Evolutionary conservation across 2,888 invertebrate genomes (phyloP).

Genomic region (Diogma glabrata): DNA sequence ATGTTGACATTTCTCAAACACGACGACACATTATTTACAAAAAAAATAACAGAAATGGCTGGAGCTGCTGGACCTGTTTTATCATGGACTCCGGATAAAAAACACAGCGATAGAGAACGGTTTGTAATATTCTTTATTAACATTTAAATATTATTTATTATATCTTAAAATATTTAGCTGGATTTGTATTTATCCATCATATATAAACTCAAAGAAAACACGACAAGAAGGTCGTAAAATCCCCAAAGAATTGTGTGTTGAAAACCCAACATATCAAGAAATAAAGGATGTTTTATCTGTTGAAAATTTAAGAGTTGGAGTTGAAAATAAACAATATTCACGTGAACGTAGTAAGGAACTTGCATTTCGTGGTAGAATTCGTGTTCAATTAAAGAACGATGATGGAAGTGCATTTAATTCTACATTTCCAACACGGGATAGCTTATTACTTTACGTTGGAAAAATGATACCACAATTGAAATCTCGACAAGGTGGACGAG

Average conservation of each 20-base stretch:
- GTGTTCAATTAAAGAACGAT: conserved; percentile 86
- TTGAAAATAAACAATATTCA: conserved; percentile 87
- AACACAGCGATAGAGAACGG: conserved; percentile 70
- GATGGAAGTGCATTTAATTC: conserved; percentile 65
- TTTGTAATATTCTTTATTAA: conserved; percentile 23
- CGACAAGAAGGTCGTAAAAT: conserved; percentile 79
- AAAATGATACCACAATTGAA: conserved; percentile 87
- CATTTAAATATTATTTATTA: conserved; percentile 14
- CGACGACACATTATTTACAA: too few relatives aligned
- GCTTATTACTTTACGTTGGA: conserved; percentile 64
- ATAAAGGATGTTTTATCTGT: conserved; percentile 84
- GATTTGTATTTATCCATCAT: conserved; percentile 95
- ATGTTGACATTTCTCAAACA: too few relatives aligned
- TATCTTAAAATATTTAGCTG: conserved; percentile 48
- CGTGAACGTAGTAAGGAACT: conserved; percentile 87
- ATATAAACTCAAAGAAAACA: conserved; percentile 88
- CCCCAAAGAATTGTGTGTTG: conserved; percentile 74
- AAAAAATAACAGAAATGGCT: too few relatives aligned
- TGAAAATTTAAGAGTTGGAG: conserved; percentile 71
- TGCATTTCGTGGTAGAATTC: conserved; percentile 71
- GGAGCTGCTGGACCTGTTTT: conserved; percentile 41
- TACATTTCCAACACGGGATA: conserved; percentile 62
- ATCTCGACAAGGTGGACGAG: conserved; percentile 46
- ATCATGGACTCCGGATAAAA: conserved; percentile 62
- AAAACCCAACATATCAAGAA: conserved; percentile 91